A percentile compares a stretch with the other conserved stretches of the same genome.
phyloP scores from a whole-genome alignment of 2,888 invertebrate genomes.

The Neoscelio sp. region DNA sequence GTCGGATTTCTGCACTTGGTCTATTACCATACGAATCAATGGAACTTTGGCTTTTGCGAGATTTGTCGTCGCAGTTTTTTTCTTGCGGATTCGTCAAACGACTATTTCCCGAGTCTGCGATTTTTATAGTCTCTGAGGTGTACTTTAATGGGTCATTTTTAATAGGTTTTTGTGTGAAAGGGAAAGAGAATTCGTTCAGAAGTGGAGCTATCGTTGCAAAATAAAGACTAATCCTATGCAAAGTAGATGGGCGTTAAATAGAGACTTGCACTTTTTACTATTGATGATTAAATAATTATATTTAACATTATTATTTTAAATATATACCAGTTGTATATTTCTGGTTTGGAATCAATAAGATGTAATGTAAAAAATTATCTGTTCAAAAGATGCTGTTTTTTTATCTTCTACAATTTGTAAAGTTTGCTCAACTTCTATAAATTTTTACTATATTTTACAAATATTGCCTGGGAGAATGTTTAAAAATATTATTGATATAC shows the following conservation, averaged over 20 bases:
- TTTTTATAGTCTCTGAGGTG: constrained; percentile 24
- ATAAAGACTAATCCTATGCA: constrained; percentile 53
- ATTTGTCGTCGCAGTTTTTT: constrained; percentile 18
- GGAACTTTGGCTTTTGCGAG: constrained; percentile 29
- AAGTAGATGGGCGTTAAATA: constrained; percentile 35
- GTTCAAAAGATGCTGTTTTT: too few relatives aligned
- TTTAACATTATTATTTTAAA: too few relatives aligned
- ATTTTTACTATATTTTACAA: constrained; percentile 19
- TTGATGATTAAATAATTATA: constrained; percentile 37
- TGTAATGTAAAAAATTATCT: too few relatives aligned
- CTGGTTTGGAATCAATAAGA: too few relatives aligned
- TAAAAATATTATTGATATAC: constrained; percentile 13
- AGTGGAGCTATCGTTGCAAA: constrained; percentile 19
- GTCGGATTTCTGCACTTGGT: not conserved
- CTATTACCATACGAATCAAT: constrained; percentile 18
- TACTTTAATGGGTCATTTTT: constrained; percentile 43
- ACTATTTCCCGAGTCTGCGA: constrained; percentile 7
- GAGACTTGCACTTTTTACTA: constrained; percentile 37
- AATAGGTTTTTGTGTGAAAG: constrained; percentile 24
- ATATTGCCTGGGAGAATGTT: constrained; percentile 10
- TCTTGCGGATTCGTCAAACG: constrained; percentile 16
- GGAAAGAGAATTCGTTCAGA: constrained; percentile 18
- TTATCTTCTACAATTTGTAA: too few relatives aligned
- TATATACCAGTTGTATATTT: too few relatives aligned
- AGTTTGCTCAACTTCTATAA: constrained; percentile 11